Evolutionary conservation across 2,113 vertebrate genomes (phyloP), one percentile per base, ranked within the genome.

Genomic region (Probosciger aterrimus): DNA sequence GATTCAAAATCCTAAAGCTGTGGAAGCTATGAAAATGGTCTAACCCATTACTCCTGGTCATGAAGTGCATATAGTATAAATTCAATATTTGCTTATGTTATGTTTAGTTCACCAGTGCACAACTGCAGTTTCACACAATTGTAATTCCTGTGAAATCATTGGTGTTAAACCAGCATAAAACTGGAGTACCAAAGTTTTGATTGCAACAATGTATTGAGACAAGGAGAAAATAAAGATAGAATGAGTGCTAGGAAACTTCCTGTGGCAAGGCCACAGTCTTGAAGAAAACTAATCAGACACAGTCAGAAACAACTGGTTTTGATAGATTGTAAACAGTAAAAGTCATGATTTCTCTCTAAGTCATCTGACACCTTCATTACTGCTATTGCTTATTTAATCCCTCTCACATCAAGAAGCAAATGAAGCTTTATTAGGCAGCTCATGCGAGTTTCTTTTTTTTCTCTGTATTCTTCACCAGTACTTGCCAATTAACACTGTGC

Each of bases 321-420:
- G 92, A 94, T 92, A 93, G 62, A 82, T 22, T 69, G 87, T 80
- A 95, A 92, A 79, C 84, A 76, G 74, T 60, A 81, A 84, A 94
- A 97, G 92, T 94, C 92, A 96, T 94, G 93, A 91, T 95, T 95
- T 91, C 65, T 93, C 76, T 78, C 64, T 57, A 88, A 93, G 65
- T 94, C 73, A 86, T 88, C 82, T 90, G 88, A 94, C 74, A 93
- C 90, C 64, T 94, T 94, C 93, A 95, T 95, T 96, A 94, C 73
- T 76, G 35, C 73, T 89, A 92, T 68, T 95, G 91, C 90, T 79
- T 92, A 73, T 93, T 95, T 93, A 95, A 96, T 92, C 35, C 68
- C 46, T 31, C 76, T 88, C 82, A 84, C 76, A 93, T 94, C 69
- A 79, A 96, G 95, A 93, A 81, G 65, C 23, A 92, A 96, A 92